Evolutionary conservation across 2,888 invertebrate genomes (phyloP), one percentile per base, ranked within the genome.

Genomic region (Zonitis immaculata): DNA sequence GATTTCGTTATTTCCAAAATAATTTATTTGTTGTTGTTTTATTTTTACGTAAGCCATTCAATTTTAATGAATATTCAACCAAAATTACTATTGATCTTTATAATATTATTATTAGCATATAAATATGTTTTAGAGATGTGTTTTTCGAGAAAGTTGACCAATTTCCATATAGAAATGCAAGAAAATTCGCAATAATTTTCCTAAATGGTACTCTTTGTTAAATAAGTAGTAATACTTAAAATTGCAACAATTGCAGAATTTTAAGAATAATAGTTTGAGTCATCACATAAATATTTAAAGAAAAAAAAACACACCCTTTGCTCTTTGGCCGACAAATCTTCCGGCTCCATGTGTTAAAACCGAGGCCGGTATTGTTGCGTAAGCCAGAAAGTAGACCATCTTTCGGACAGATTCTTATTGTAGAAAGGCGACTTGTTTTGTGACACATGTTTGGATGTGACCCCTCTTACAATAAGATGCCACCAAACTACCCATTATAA

Each of bases 371-470:
- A 48, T 27, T 39, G 51, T 65, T 69, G 59, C 63, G 55, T 66
- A 69, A 69, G 46, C 28, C 62, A 51, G 68, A 69, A 69, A 69
- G 69, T 69, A 64, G 68, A 63, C 63, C 69, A 64, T 66, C 65
- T 67, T 65, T 65, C 55, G 65, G 65, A 64, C 63, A 62, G 16
- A 6, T 59, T 60, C 53, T 55, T 54, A 57, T 59, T 53, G 58
- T 64, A 67, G 66, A 67, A 67, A 67, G 67, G 65, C 54, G 59
- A 58, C 59, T 58, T 56, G 60, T 60, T 58, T 48, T 39, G 54
- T 54, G 56, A 51, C 53, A 51, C 53, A 57, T 54, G 61, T 59
- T 39, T 52, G 53, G 54, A 48, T 55, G 55, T 54, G 61, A 66
- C 70, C 70, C 68, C 70, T 61, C 68, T 67, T 61, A 57, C 14